Evolutionary conservation across 2,797 vertebrate genomes (phyloP).

Genomic region (Microctenopoma stevenorrisi): DNA sequence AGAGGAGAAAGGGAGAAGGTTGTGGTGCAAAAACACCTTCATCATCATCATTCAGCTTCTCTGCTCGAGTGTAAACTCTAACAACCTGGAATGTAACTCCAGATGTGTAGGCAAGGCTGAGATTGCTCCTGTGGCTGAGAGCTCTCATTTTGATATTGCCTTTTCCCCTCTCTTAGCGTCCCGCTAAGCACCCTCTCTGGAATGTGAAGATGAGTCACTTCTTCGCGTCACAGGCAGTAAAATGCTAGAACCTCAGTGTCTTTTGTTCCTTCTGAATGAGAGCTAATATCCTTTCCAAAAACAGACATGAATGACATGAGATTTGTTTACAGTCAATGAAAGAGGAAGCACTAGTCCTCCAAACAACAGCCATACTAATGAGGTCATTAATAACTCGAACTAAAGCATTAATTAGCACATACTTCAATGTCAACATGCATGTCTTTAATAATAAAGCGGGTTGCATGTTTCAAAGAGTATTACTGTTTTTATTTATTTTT

Average conservation of each 20-base stretch:
- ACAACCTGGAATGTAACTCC: slow-evolving; percentile 66
- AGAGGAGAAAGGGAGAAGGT: slow-evolving; percentile 24
- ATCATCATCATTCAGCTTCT: slow-evolving; percentile 45
- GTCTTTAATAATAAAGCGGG: slow-evolving; percentile 2
- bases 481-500: too few species aligned
- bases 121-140: slow-evolving; percentile 50
- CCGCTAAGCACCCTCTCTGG: slow-evolving; percentile 63
- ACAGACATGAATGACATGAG: background rate
- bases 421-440: slow-evolving; percentile 11
- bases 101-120: slow-evolving; percentile 69
- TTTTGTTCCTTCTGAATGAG: slow-evolving; percentile 45
- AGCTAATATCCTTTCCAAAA: slow-evolving; percentile 2
- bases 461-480: too few species aligned
- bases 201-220: slow-evolving; percentile 77
- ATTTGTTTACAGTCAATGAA: background rate
- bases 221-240: slow-evolving; percentile 61
- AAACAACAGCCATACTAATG: background rate
- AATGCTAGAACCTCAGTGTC: slow-evolving; percentile 45
- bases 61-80: slow-evolving; percentile 60
- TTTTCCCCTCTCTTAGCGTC: slow-evolving; percentile 60
- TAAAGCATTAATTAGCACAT: slow-evolving; percentile 12
- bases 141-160: slow-evolving; percentile 42
- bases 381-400: slow-evolving; percentile 12
- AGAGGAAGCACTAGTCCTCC: background rate
- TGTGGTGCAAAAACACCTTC: slow-evolving; percentile 44